Evolutionary conservation across 2,113 vertebrate genomes (phyloP), one percentile per base, ranked within the genome.

Genomic region (Sebastes schlegelii): DNA sequence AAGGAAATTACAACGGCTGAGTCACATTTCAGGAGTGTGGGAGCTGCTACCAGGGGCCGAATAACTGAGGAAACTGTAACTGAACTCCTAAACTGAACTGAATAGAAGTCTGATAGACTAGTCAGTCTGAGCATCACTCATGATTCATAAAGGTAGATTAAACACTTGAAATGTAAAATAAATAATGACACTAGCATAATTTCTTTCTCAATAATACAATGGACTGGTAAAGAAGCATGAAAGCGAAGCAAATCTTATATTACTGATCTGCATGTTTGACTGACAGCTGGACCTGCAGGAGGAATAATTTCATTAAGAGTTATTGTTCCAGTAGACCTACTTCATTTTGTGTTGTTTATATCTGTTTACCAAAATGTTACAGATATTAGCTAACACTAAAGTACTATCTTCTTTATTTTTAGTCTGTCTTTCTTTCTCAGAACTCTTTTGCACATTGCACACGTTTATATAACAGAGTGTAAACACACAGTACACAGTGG

Each of bases 401-500:
- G 11, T 34, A 43, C 11, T 45, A 12, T 54, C 16, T 6, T 14
- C 45, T 67, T 34, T 8, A 60, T 42, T 23, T 62, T 52, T 16
- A 21, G 62, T 46, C n/a, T 48, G 34, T 13, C 7, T 2, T 26
- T 40, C n/a, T 8, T 57, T 17, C n/a, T 68, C 54, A 21, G 54
- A 61, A 40, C 23, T 61, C 16, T 17, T 45, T 46, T 77, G n/a
- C n/a, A 43, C 19, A 34, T 10, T 66, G 19, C 43, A 26, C 26
- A 26, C 26, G 34, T 34, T 83, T 52, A 65, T 8, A 67, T 54
- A 80, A 42, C 4, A 6, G 4, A 72, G 19, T 23, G 12, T 81
- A 87, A 87, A 77, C 49, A 74, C 34, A 63, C 49, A 42, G n/a
- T 1, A 48, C 64, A 74, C n/a, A 8, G 63, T 63, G 23, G 34